Conservation (phyloP, 2,113 vertebrate genomes). For the Gopherus flavomarginatus region DNA sequence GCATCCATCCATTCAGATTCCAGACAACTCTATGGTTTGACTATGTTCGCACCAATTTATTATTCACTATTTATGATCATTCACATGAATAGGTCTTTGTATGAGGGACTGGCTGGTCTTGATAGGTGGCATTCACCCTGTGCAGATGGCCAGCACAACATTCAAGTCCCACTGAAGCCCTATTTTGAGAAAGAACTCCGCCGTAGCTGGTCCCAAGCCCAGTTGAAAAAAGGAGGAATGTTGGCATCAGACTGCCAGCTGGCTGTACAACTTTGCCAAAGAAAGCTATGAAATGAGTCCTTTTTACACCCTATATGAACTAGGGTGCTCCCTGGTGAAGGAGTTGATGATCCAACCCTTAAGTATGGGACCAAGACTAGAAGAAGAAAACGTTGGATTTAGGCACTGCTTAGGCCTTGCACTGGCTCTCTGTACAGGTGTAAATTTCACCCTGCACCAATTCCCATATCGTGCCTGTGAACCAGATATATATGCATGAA, state of each 20-base stretch:
- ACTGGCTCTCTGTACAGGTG: neutral
- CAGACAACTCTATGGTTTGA: neutral
- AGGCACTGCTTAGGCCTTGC: neutral
- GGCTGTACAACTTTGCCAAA: neutral
- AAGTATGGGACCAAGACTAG: neutral
- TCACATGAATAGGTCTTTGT: conserved; percentile 43
- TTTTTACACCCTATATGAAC: neutral
- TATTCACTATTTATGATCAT: conserved; percentile 24
- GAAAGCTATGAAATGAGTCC: neutral
- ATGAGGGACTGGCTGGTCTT: conserved; percentile 8
- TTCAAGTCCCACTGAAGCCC: conserved; percentile 43
- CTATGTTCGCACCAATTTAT: neutral
- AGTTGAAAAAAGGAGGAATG: neutral
- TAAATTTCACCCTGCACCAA: conserved; percentile 14
- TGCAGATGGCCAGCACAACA: neutral
- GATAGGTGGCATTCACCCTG: conserved; percentile 20
- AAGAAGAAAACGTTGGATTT: neutral
- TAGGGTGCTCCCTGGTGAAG: neutral
- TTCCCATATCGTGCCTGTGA: neutral
- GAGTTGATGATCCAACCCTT: neutral
- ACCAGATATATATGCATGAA: neutral
- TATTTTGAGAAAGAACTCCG: conserved; percentile 22
- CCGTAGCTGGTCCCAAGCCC: neutral
- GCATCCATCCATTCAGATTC: conserved; percentile 4
- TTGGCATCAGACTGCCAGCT: neutral